Evolutionary conservation across 2,888 invertebrate species (phyloP).

Genomic region (Thymelicus acteon): DNA sequence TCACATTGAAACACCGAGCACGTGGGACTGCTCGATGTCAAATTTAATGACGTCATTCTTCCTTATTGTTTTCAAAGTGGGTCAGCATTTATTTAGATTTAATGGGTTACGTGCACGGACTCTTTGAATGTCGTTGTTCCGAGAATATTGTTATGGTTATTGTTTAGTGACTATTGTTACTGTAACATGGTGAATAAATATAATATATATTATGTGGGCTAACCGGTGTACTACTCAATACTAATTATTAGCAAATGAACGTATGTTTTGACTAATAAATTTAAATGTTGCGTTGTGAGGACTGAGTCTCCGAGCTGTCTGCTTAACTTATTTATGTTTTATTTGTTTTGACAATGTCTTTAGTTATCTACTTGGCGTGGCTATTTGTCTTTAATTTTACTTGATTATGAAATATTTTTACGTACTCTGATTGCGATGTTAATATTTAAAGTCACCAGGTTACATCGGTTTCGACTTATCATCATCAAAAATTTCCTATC

Average conservation of each 20-base stretch:
- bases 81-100: conserved; percentile 28
- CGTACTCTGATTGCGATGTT: no score
- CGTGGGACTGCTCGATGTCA: conserved; percentile 14
- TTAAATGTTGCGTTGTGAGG: no score
- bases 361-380: no score
- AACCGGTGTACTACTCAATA: background rate
- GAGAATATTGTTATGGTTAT: conserved; percentile 16
- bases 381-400: no score
- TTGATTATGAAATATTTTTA: no score
- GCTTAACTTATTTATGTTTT: no score
- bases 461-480: background rate
- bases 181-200: background rate
- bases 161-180: conserved; percentile 14
- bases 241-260: background rate
- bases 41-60: conserved; percentile 21
- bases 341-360: no score
- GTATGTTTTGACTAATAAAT: no score
- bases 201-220: background rate
- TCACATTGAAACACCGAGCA: conserved; percentile 13
- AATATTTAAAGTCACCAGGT: no score
- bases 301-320: no score
- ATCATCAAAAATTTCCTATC: background rate
- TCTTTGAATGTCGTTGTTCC: conserved; percentile 9
- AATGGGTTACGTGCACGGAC: conserved; percentile 25
- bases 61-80: conserved; percentile 26